phyloP scores from a whole-genome alignment of 1,140 invertebrate species.

The Hormaphis cornu region DNA sequence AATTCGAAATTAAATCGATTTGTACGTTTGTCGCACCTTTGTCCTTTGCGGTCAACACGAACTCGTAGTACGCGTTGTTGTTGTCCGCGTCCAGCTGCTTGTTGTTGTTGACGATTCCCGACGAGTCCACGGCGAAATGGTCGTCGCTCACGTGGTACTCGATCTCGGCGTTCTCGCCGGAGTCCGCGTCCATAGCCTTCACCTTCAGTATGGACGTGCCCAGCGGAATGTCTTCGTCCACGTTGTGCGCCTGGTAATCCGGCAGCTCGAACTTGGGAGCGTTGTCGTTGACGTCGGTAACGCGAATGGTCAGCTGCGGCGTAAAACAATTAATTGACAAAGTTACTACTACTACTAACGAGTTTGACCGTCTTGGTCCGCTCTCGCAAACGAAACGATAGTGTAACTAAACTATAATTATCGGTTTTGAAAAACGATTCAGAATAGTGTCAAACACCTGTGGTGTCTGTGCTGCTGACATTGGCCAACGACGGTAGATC shows the following conservation, averaged over 20 bases:
- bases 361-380: too few species aligned
- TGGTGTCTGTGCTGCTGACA: too few species aligned
- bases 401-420: too few species aligned
- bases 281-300: conserved; percentile 92
- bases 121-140: conserved; percentile 84
- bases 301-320: conserved; percentile 69
- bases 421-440: too few species aligned
- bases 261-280: conserved; percentile 89
- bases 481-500: too few species aligned
- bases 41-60: conserved; percentile 82
- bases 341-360: too few species aligned
- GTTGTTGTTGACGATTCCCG: conserved; percentile 83
- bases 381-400: too few species aligned
- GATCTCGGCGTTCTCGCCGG: conserved; percentile 85
- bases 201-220: conserved; percentile 85
- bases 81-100: conserved; percentile 89
- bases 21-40: conserved; percentile 50
- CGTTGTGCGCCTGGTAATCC: conserved; percentile 90
- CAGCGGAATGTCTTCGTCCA: conserved; percentile 84
- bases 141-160: conserved; percentile 86
- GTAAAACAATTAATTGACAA: conserved; percentile 38
- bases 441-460: too few species aligned
- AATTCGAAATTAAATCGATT: too few species aligned
- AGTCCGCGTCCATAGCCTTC: conserved; percentile 85
- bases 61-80: conserved; percentile 93